Conservation (phyloP, 2,797 vertebrate species). For the Varecia variegata region DNA sequence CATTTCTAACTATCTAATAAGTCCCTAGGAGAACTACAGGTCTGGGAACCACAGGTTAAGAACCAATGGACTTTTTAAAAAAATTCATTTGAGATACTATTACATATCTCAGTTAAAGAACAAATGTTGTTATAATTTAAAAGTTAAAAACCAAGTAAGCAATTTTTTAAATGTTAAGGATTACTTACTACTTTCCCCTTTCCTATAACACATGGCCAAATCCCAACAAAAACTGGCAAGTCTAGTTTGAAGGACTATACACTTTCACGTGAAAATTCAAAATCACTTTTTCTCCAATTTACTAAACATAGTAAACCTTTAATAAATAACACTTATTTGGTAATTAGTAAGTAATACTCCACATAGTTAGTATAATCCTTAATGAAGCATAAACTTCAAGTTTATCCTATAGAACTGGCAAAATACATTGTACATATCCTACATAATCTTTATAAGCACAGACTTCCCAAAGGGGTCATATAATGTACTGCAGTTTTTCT, state of each 20-base stretch:
- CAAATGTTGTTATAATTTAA: neutral
- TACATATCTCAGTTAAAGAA: neutral
- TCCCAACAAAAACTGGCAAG: neutral
- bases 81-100: neutral
- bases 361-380: neutral
- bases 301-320: neutral
- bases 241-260: neutral
- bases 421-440: neutral
- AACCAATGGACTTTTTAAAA: neutral
- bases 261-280: neutral
- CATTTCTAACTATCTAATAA: neutral
- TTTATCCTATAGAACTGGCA: neutral
- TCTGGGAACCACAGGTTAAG: neutral
- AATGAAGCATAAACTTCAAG: neutral
- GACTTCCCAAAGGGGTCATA: neutral
- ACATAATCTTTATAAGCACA: neutral
- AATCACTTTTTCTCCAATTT: neutral
- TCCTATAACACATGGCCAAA: neutral
- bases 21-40: neutral
- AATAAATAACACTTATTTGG: neutral
- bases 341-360: neutral
- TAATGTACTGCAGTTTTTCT: neutral
- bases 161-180: neutral
- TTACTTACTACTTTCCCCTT: neutral
- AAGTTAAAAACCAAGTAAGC: neutral